Evolutionary conservation across 2,113 vertebrate species (phyloP).

Genomic region (Elachura formosa): DNA sequence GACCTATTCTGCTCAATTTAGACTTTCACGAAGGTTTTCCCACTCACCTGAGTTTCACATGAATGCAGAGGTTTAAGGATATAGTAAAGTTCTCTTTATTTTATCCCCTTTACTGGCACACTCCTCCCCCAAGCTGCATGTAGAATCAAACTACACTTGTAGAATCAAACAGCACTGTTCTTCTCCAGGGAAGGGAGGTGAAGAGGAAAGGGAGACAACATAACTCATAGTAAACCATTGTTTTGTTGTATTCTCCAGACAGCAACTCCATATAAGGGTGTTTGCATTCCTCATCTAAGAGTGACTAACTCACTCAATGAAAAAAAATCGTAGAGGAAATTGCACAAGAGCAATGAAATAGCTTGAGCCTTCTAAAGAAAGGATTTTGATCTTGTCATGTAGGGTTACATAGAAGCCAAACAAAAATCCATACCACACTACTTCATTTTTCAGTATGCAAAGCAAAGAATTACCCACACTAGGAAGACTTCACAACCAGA

Average conservation of each 20-base stretch:
- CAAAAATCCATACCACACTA: neutral
- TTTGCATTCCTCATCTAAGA: neutral
- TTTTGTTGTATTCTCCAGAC: neutral
- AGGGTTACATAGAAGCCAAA: neutral
- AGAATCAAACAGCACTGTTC: neutral
- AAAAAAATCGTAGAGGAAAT: neutral
- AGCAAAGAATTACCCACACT: neutral
- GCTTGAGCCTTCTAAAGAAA: neutral
- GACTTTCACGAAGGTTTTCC: neutral
- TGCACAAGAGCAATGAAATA: slow-evolving; percentile 21
- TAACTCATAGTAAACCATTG: neutral
- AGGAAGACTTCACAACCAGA: neutral
- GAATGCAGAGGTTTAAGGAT: neutral
- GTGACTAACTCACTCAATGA: neutral
- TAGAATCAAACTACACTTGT: neutral
- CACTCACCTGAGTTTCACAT: neutral
- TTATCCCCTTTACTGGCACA: neutral
- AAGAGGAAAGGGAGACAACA: neutral
- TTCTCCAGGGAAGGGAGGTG: neutral
- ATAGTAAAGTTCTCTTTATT: neutral
- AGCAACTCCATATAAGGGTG: neutral
- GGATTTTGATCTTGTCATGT: neutral
- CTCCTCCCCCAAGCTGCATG: neutral
- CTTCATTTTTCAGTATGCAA: neutral
- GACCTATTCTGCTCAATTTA: neutral